These are phyloP conservation scores for Neocloeon triangulifer DNA, from an alignment of 1,140 invertebrate genomes.

Conservation along the genomic window DNA sequence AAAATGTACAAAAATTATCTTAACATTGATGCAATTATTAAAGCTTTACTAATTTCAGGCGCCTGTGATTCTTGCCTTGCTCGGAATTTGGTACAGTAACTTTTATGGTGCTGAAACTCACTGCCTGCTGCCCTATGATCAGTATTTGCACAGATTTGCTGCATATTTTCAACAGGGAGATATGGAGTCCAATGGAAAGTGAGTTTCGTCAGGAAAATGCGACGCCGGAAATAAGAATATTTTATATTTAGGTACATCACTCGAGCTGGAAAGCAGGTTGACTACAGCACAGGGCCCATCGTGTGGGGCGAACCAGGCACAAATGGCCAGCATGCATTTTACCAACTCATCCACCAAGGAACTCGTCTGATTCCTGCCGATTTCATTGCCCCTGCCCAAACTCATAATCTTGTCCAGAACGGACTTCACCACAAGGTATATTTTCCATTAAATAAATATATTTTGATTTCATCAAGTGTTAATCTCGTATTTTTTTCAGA, in stretches of 20 bases:
- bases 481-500: too few relatives aligned
- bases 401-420: conserved; percentile 74
- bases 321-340: conserved; percentile 98
- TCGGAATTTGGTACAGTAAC: conserved; percentile 94
- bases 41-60: conserved; percentile 32
- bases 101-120: conserved; percentile 91
- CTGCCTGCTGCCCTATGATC: conserved; percentile 90
- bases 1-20: conserved; percentile 46
- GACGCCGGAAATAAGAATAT: too few relatives aligned
- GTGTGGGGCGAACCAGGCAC: conserved; percentile 96
- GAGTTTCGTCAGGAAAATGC: too few relatives aligned
- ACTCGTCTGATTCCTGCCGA: conserved; percentile 83
- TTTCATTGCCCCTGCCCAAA: conserved; percentile 84
- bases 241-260: conserved; percentile 28
- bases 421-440: conserved; percentile 43
- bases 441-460: too few relatives aligned
- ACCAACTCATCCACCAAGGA: conserved; percentile 87
- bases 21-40: not conserved
- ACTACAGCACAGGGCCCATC: conserved; percentile 75
- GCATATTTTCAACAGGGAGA: conserved; percentile 99
- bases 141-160: conserved; percentile 95
- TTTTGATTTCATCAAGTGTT: too few relatives aligned
- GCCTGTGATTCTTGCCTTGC: conserved; percentile 78
- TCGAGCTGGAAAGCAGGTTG: conserved; percentile 43
- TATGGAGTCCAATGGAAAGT: conserved; percentile 99